Base-by-base conservation (phyloP, 2,113 vertebrate species). In the Rhinolophus sinicus region DNA sequence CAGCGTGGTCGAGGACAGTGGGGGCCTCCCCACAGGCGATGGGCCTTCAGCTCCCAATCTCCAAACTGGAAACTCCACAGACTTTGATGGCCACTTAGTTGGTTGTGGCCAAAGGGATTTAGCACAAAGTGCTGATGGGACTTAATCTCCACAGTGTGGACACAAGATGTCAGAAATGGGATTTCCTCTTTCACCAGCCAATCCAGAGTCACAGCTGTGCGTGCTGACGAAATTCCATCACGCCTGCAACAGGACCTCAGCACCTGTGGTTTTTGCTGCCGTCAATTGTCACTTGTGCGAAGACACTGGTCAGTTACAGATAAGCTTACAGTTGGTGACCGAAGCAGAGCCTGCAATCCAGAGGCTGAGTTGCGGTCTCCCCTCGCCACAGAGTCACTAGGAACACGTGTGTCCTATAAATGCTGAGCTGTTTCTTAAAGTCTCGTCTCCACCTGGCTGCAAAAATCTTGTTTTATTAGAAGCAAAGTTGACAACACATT, bases 401-500 rank as follows among this genome's bases (percentile, higher is more conserved):
- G 84, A 86, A 91, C 84, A 86, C 4, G 21, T 85, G 90, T 75
- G 56, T 80, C 44, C 95, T 94, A 67, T 40, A 92, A 60, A 62
- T 0, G 0, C 9, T 2, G 30, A 88, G 38, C 95, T 78, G 88
- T 84, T 96, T 86, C 94, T 96, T 80, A 72, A 95, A 90, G 93
- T 97, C 52, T 0, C 88, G 69, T 72, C 94, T 92, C 86, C 30
- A 0, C 96, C 94, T 96, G 92, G n/a, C 90, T 73, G 0, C 95
- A 75, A 94, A 96, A 90, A 76, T 78, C 92, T 96, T 95, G 96
- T 97, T 98, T 95, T 94, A 67, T 93, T 88, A 93, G 88, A 97
- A 97, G 94, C 94, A 97, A 97, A 97, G 87, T 62, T 97, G 98
- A 97, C 88, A 97, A 97, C 83, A 67, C 94, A 94, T 54, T 62